Base-by-base conservation (phyloP, 64 coral and sea anemone species). In the Stichodactyla helianthus region DNA sequence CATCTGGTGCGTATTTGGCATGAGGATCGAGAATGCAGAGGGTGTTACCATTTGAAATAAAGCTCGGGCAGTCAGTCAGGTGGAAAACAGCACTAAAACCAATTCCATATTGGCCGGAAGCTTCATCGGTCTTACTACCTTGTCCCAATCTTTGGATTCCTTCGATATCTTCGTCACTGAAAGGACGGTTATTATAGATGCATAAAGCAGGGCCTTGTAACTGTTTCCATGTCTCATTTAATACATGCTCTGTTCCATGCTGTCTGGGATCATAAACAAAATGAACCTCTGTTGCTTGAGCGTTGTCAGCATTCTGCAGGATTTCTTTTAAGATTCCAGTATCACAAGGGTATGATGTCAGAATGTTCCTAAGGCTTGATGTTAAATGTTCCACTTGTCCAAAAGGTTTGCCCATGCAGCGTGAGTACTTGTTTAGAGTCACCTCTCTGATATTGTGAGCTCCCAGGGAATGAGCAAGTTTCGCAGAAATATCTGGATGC, bases 41-140 rank as follows among this genome's bases (percentile, higher is more conserved):
- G 26, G 87, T 82, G 20, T 94, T 86, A 6, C 85, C 93, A 35
- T 92, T 89, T 64, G 95, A 89, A 16, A 98, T 85, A 26, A 98
- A 98, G 60, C 92, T 98, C 82, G 95, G 95, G 17, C 95, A 98
- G 74, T 98, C 95, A 52, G 95, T 98, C 4, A 98, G 25, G 54
- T 98, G 95, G 74, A 94, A 98, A 10, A 98, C 93, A 14, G 92
- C 90, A 59, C 94, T 98, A 62, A 98, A 94, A 3, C 95, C 95
- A 17, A 98, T 89, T 82, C 95, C 92, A 82, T 91, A 91, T 59
- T 91, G 89, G 50, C 95, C 95, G 14, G 79, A 82, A 63, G 94
- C 92, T 18, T 98, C 85, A 54, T 79, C 62, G 12, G 70, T 51
- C 68, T 94, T 98, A 67, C 87, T 82, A 82, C 92, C 90, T 0